Evolutionary conservation across 2,888 invertebrate species (phyloP), one percentile per base, ranked within the genome.

Genomic region (Biston betularia): DNA sequence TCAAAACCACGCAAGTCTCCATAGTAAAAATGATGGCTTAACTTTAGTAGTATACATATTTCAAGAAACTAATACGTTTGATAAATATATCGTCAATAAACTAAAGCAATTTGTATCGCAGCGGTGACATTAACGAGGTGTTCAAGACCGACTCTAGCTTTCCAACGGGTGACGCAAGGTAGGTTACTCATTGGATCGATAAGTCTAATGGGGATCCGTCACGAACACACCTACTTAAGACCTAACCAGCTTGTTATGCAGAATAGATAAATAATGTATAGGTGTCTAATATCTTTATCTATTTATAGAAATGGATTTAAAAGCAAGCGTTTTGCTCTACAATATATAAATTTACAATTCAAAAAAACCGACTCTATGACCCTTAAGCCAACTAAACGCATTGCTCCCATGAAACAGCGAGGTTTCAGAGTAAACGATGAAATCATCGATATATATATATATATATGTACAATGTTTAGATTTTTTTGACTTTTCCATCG

Each of bases 171-270:
- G 69, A 69, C 65, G 70, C 66, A 66, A 70, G 68, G 55, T 53
- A 54, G 55, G 61, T 74, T 69, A 70, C 66, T 67, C 69, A 71
- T 55, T 64, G 62, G 69, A 69, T 74, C 70, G 69, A 71, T 72
- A 70, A 68, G 33, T 44, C 53, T 65, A 71, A 71, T 63, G 63
- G 63, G 60, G 57, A 68, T 73, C 68, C 55, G 67, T 63, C 70
- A 71, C 71, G 68, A 69, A 64, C 62, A 65, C 58, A 58, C 63
- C 59, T 65, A 56, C 54, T 73, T 60, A 44, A 63, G 54, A 63
- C 24, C 53, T 49, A 14, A 34, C 55, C 14, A 40, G 59, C 67
- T 60, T 62, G 45, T 60, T 58, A 53, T 70, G 34, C 59, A 63
- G 56, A 70, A 58, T 44, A 62, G 53, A 68, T 57, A 55, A 68